Conservation (phyloP, 64 coral and sea anemone genomes). For the Pocillopora verrucosa region DNA sequence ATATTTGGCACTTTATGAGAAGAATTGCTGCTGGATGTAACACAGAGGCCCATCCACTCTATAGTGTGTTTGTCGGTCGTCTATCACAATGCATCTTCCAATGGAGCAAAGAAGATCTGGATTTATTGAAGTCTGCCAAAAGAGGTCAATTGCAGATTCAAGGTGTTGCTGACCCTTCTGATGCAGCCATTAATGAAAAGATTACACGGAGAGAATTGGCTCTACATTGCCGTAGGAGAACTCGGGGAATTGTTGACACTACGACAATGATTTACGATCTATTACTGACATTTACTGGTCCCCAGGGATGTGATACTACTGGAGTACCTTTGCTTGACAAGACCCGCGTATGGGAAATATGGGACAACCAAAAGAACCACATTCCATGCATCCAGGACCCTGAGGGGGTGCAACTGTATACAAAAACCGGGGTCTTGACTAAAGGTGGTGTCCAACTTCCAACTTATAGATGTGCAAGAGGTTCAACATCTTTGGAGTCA, state of each 20-base stretch:
- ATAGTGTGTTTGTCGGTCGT: constrained; percentile 29
- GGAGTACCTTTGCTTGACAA: constrained; percentile 62
- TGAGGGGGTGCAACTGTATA: constrained; percentile 23
- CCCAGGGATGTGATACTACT: constrained; percentile 50
- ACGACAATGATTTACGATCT: neutral
- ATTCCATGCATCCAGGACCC: constrained; percentile 56
- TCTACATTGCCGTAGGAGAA: constrained; percentile 27
- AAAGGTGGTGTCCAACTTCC: constrained; percentile 37
- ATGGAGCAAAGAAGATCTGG: constrained; percentile 34
- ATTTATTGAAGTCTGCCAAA: neutral
- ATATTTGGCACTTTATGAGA: constrained; percentile 63
- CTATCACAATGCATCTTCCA: constrained; percentile 56
- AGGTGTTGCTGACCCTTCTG: neutral
- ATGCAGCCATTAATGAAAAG: neutral
- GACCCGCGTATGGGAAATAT: constrained; percentile 50
- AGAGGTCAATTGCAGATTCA: neutral
- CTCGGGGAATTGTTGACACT: constrained; percentile 15
- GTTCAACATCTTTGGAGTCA: constrained; percentile 61
- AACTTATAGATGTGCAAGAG: constrained; percentile 54
- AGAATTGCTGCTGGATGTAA: constrained; percentile 19
- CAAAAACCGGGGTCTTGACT: constrained; percentile 2
- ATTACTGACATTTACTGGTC: neutral
- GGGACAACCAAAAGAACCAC: constrained; percentile 41
- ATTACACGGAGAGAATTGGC: constrained; percentile 48
- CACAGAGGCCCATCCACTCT: constrained; percentile 37